Base-by-base conservation (phyloP, 1,140 invertebrate species). In the Zophobas atratus region DNA sequence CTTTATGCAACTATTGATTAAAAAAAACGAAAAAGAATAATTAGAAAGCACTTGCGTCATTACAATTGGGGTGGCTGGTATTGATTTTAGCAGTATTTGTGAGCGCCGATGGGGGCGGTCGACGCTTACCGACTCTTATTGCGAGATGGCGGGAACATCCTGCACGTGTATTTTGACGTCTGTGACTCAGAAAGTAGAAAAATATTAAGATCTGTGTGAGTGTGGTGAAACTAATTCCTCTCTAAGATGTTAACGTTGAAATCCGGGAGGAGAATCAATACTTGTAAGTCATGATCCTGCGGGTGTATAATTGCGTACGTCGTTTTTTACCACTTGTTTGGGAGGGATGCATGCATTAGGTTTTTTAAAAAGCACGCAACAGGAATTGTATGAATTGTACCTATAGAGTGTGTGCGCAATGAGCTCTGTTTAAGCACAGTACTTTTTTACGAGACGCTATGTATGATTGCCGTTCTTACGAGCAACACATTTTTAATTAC, bases 351-450 rank as follows among this genome's bases (percentile, higher is more conserved):
- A 82, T 81, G 77, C 80, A 82, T 82, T 81, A 81, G 70, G 75
- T 82, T 82, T 84, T 82, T 82, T 81, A 82, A 82, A 77, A 82
- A 81, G 79, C 77, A 82, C 76, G 81, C 79, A 80, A 79, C 79
- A 80, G 77, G 79, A 84, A 82, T 81, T 82, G 80, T 81, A 82
- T 84, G 81, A 84, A 83, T 83, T 84, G 83, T 84, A 82, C 80
- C 80, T 81, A 81, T 84, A 82, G 73, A 81, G 82, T 83, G 80
- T 82, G 82, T 84, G 84, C 84, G 83, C 82, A 82, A 84, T 81
- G 80, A 83, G 76, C 70, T 79, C 77, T 81, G 79, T 82, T 81
- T 78, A 81, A 84, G 78, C 82, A 80, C 79, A 82, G 78, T 80
- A 55, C 57, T 77, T 77, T 82, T 79, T 80, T 80, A 78, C 70